Percentiles rank a stretch among this genome's conserved stretches.
Conservation (phyloP, 2,888 invertebrate genomes). For the Antheraea assamensis region DNA sequence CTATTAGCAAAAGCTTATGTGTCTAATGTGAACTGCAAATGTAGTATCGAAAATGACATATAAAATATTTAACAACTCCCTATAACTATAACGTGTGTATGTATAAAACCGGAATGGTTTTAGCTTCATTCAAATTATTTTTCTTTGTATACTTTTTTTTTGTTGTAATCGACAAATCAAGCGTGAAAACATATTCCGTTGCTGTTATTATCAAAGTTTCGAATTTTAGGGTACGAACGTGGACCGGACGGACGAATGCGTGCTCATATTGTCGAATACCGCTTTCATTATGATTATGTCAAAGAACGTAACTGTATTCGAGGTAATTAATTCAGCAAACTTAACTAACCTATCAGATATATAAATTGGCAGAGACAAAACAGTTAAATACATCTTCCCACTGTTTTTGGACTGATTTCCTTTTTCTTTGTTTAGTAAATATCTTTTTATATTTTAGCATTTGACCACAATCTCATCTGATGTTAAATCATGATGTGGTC, state of each 20-base stretch:
- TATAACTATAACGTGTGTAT: not conserved
- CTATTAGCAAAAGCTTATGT: not conserved
- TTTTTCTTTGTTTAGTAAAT: too few relatives aligned
- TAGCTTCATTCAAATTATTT: constrained; percentile 39
- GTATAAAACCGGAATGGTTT: not conserved
- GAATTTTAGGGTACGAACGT: not conserved
- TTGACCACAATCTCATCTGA: too few relatives aligned
- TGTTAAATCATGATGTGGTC: too few relatives aligned
- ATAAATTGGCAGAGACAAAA: too few relatives aligned
- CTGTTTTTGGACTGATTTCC: too few relatives aligned
- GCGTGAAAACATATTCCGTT: constrained; percentile 65
- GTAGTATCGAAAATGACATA: not conserved
- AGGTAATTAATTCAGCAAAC: not conserved
- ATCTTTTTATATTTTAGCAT: too few relatives aligned
- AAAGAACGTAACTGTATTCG: not conserved
- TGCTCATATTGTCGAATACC: constrained; percentile 1
- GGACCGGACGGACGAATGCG: constrained; percentile 11
- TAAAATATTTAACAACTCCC: not conserved
- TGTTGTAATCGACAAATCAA: constrained; percentile 58
- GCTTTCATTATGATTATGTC: constrained; percentile 12
- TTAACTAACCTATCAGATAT: not conserved
- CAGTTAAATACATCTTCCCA: too few relatives aligned
- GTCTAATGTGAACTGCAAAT: not conserved
- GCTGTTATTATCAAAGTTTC: constrained; percentile 21
- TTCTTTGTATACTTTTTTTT: constrained; percentile 49